Conservation (phyloP, 2,888 invertebrate species). For the Sphinx pinastri region DNA sequence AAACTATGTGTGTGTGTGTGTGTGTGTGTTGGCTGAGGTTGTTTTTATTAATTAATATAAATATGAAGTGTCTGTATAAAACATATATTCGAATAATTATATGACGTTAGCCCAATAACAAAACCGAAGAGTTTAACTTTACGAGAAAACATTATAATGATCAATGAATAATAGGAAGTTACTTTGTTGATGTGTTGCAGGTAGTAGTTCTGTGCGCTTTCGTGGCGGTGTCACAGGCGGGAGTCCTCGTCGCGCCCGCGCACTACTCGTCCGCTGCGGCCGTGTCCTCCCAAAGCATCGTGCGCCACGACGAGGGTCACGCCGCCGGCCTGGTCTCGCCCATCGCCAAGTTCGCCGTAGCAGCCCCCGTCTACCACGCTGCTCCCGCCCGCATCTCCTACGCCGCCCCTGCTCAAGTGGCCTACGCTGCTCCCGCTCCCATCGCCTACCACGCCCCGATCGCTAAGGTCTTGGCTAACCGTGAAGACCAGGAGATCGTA, state of each 20-base stretch:
- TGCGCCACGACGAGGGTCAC: slow-evolving; percentile 53
- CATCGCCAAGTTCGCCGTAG: slow-evolving; percentile 46
- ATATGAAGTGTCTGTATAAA: too few relatives aligned
- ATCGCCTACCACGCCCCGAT: slow-evolving; percentile 45
- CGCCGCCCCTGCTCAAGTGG: slow-evolving; percentile 35
- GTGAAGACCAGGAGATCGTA: slow-evolving; percentile 38
- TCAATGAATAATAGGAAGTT: neutral
- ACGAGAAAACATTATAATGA: neutral
- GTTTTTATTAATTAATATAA: too few relatives aligned
- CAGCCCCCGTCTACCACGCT: slow-evolving; percentile 36
- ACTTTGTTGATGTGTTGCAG: neutral
- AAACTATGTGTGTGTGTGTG: too few relatives aligned
- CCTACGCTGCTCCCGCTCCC: slow-evolving; percentile 49
- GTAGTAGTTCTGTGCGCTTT: slow-evolving; percentile 48
- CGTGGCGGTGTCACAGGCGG: slow-evolving; percentile 58
- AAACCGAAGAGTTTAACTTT: slow-evolving; percentile 37
- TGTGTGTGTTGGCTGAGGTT: too few relatives aligned
- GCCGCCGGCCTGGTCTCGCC: slow-evolving; percentile 33
- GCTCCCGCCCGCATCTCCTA: slow-evolving; percentile 37
- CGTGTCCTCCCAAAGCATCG: slow-evolving; percentile 56
- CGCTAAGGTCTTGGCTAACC: slow-evolving; percentile 49
- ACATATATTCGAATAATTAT: too few relatives aligned
- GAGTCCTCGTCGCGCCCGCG: slow-evolving; percentile 56
- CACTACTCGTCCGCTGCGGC: slow-evolving; percentile 59
- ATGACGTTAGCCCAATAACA: too few relatives aligned